Conservation (phyloP, 2,797 vertebrate genomes). For the Botia almorhae region DNA sequence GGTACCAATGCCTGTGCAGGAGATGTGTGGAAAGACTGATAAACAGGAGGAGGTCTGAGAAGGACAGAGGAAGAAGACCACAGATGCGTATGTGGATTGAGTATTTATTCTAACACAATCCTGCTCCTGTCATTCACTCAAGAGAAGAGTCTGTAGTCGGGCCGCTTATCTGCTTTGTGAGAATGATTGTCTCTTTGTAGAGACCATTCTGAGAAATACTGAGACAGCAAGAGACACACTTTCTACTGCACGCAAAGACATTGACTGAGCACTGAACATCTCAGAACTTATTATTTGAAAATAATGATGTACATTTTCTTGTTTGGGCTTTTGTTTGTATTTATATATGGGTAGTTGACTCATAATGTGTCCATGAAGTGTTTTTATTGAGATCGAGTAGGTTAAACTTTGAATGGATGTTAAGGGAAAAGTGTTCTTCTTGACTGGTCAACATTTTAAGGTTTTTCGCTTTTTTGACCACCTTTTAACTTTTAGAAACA, state of each 20-base stretch:
- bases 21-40: conserved; percentile 68
- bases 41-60: conserved; percentile 60
- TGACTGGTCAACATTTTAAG: not conserved
- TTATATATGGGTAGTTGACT: conserved; percentile 4
- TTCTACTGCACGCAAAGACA: conserved; percentile 12
- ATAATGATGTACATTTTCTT: not conserved
- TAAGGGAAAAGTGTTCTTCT: not conserved
- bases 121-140: conserved; percentile 9
- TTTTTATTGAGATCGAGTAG: not conserved
- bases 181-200: conserved; percentile 17
- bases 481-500: not conserved
- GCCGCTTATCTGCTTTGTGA: conserved; percentile 1
- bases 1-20: conserved; percentile 73
- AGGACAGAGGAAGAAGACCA: conserved; percentile 43
- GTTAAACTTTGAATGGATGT: not conserved
- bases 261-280: not conserved
- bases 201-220: conserved; percentile 20
- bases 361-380: not conserved
- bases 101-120: conserved; percentile 27
- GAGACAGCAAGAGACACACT: conserved; percentile 3
- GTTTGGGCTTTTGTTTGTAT: conserved; percentile 10
- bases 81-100: conserved; percentile 41
- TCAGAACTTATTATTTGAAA: not conserved
- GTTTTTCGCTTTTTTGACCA: not conserved
- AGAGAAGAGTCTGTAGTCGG: not conserved